Base-by-base conservation (phyloP, 2,797 vertebrate species). In the Loris lydekkerianus region DNA sequence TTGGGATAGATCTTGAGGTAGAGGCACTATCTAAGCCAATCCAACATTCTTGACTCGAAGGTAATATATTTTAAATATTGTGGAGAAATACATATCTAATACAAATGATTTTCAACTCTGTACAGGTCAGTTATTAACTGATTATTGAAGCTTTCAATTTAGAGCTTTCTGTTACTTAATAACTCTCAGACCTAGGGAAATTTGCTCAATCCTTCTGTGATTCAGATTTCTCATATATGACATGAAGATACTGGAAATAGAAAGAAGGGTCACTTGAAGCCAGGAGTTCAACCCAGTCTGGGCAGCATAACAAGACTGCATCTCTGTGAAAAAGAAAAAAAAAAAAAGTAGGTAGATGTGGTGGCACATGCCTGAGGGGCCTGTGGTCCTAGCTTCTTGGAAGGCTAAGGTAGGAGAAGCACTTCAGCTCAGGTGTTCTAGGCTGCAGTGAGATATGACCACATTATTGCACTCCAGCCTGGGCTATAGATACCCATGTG, bases 191-290 rank as follows among this genome's bases (percentile, higher is more conserved):
- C 13, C 83, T 92, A 61, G n/a, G 15, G 1, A 15, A 75, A 73
- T n/a, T 85, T 76, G 17, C 17, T 25, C 17, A 75, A 53, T 15
- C 7, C 89, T 13, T 69, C 15, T 69, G 21, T 75, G 67, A 70
- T n/a, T 96, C 27, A 87, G 2, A 73, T 81, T 90, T 85, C 21
- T 84, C 63, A 53, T 20, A 25, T 31, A 56, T n/a, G 11, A 78
- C 49, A 43, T 87, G 34, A n/a, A 94, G 72, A 85, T 77, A 92
- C 65, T 61, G 63, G 58, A 86, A 77, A 29, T 67, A 87, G 23
- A 87, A 75, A 60, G 63, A 7, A n/a, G 29, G 14, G 31, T n/a
- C 14, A 7, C 63, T 67, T 67, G 63, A 67, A n/a, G 31, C 14
- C 15, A n/a, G 63, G 63, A 67, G 29, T 67, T 67, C 63, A 67